Base-by-base conservation (phyloP, 2,888 invertebrate genomes). In the Drosophila anomalata region DNA sequence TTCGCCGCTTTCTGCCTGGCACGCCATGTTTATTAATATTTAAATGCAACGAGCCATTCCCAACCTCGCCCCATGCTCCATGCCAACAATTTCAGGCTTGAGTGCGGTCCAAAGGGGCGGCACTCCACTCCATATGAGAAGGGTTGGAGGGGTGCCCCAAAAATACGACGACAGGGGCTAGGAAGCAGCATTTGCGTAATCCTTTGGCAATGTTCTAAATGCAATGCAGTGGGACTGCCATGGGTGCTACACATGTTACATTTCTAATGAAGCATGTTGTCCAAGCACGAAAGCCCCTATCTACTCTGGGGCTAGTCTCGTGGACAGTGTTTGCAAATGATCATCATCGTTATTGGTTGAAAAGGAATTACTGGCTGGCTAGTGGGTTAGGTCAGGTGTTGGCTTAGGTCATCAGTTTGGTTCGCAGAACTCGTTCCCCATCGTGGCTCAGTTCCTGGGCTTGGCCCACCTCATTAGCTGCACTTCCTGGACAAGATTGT, bases 1-100 rank as follows among this genome's bases (percentile, higher is more conserved):
- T 77, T 85, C 76, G 81, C 70, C 70, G 78, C 84, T 78, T 78
- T 85, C 76, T 73, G 87, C 75, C 72, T 75, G 87, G 75, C 84
- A 87, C 86, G 84, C 80, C 79, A 87, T 86, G 88, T 86, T 87
- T 85, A 86, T 87, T 85, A 85, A 85, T 87, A 85, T 87, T 87
- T 87, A 85, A 85, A 87, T 87, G 88, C 86, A 86, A 83, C 87
- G 87, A 83, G 87, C 60, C 82, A 83, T 86, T 78, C 58, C 14
- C 33, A 41, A 33, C 50, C 53, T 39, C 31, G 24, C 61, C 62
- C 50, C 17, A 42, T 42, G 74, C 63, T 5, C 36, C 56, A 76
- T 71, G 66, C 73, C 68, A 74, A 81, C 87, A 87, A 83, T 83
- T 87, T 83, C 87, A 84, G 82, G 82, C 82, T 76, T 79, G 61